A percentile compares a stretch with the other conserved stretches of the same genome.
Evolutionary conservation across 1,140 invertebrate species (phyloP).

Genomic region (Drosophila repletoides): DNA sequence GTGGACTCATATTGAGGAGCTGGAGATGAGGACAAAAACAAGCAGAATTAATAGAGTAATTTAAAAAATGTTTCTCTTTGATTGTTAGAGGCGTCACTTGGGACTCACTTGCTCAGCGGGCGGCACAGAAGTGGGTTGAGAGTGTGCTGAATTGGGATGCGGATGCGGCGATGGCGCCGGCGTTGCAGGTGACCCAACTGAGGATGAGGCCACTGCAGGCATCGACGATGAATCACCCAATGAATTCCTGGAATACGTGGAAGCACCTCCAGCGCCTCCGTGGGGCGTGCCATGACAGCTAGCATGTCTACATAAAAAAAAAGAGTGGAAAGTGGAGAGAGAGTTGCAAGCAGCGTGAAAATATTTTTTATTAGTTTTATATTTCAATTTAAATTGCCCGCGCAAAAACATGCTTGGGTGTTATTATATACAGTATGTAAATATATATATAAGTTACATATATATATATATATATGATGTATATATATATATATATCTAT

Average conservation of each 20-base stretch:
- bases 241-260: constrained; percentile 86
- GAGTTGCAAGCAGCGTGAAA: neutral
- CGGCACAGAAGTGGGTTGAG: constrained; percentile 88
- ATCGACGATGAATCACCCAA: constrained; percentile 81
- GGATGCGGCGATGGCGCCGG: constrained; percentile 90
- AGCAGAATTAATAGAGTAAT: constrained; percentile 6
- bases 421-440: too few relatives aligned
- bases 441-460: too few relatives aligned
- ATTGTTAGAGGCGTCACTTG: constrained; percentile 86
- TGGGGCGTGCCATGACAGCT: constrained; percentile 1
- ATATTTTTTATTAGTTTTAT: too few relatives aligned
- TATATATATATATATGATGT: too few relatives aligned
- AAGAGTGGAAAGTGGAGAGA: neutral
- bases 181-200: constrained; percentile 88
- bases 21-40: constrained; percentile 5
- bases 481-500: too few relatives aligned
- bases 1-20: constrained; percentile 77
- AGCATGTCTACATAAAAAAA: too few relatives aligned
- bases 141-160: constrained; percentile 88
- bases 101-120: constrained; percentile 85
- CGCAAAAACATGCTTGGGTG: too few relatives aligned
- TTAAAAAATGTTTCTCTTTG: constrained; percentile 10
- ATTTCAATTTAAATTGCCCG: too few relatives aligned
- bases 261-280: constrained; percentile 73
- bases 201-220: constrained; percentile 84